These are phyloP conservation scores for Uromys caudimaculatus DNA, from an alignment of 2,797 vertebrate species.

Conservation along the genomic window DNA sequence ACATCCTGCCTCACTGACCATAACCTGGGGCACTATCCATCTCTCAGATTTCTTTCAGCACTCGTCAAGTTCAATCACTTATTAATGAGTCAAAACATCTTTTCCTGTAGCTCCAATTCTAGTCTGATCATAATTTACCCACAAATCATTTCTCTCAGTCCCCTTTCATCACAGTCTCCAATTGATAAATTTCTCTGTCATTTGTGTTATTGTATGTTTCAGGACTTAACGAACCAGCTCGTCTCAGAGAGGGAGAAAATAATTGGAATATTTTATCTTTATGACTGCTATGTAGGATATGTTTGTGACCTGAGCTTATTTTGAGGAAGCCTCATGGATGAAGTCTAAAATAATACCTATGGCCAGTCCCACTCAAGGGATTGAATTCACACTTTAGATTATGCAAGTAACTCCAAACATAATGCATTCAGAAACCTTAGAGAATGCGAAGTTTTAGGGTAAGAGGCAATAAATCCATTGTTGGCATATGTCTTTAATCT, in stretches of 20 bases:
- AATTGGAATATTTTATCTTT: conserved; percentile 45
- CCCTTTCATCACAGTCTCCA: neutral
- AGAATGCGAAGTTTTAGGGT: neutral
- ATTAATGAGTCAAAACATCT: conserved; percentile 64
- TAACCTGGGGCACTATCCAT: conserved; percentile 3
- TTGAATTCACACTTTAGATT: neutral
- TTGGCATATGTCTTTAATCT: neutral
- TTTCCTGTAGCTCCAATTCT: conserved; percentile 22
- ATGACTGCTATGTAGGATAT: neutral
- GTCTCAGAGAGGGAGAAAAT: neutral
- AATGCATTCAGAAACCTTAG: neutral
- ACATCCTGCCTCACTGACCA: conserved; percentile 24
- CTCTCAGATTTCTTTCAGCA: conserved; percentile 22
- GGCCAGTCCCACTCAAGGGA: neutral
- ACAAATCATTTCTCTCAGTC: neutral
- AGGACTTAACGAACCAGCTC: neutral
- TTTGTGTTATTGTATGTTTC: neutral
- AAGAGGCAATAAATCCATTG: conserved; percentile 3
- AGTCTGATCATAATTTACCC: neutral
- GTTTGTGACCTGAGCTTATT: neutral
- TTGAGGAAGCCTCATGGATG: neutral
- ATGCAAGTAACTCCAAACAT: neutral
- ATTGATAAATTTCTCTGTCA: conserved; percentile 18
- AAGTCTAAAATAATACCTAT: conserved; percentile 26
- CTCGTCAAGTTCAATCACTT: conserved; percentile 38